Base-by-base conservation (phyloP, 2,113 vertebrate species). In the Phaetusa simplex region DNA sequence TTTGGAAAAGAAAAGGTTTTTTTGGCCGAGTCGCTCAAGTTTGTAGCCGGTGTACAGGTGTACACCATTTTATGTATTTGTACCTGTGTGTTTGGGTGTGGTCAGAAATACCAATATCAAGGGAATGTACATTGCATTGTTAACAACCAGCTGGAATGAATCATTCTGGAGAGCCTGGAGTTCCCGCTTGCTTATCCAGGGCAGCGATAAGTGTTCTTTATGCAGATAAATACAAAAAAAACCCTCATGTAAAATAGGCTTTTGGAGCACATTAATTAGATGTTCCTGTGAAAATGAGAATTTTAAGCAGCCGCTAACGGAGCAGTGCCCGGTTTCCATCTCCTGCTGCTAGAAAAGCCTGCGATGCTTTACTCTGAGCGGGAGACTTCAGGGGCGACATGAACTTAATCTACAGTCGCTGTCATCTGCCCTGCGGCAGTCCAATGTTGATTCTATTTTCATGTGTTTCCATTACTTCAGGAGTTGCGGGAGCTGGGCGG, bases 401-500 rank as follows among this genome's bases (percentile, higher is more conserved):
- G 13, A 65, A 42, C 69, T 40, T 12, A 0, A 8, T 8, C 32
- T 20, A 0, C 14, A 24, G 19, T 6, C 1, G 0, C 20, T 40
- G 14, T 49, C 24, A 10, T 12, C 56, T n/a, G 12, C 55, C 84
- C 45, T 1, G 19, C 12, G 81, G 53, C 30, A 19, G 40, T 11
- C 9, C 2, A 4, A 15, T 4, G 1, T 0, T 30, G 50, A 50
- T 19, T 2, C 12, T 30, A 0, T 23, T 23, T 22, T 13, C 12
- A 8, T 15, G 29, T 16, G 22, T 17, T 88, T 42, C 30, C 42
- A 3, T 62, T 55, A 12, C 89, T 77, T 14, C 94, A 99, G 99
- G 99, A 56, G 99, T 99, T n/a, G 97, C 99, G 14, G 99, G 99
- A 82, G 99, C 99, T 3, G 99, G 99, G 6, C 97, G 98, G 16